Base-by-base conservation (phyloP, 2,888 invertebrate genomes). In the Drosophila nr. medialis region DNA sequence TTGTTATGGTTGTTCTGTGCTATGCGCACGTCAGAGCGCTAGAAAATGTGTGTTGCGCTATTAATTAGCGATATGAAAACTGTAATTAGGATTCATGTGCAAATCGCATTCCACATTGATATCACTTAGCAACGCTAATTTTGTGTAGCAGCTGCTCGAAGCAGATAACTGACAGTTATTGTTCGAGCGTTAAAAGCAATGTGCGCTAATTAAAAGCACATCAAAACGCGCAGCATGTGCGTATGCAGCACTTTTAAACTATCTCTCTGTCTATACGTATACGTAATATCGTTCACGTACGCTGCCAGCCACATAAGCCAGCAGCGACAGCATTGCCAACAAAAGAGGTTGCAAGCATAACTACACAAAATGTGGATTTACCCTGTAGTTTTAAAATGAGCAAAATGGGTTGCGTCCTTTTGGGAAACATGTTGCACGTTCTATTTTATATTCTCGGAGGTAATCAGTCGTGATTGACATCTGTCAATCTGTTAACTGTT, bases 31-130 rank as follows among this genome's bases (percentile, higher is more conserved):
- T 38, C 18, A 18, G 7, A 18, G 29, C 11, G 30, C 36, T 34
- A 18, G 24, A 50, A 32, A 32, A 38, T 50, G 50, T 45, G 45
- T 61, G 63, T 24, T 48, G 21, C 15, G 34, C 53, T 50, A 54
- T 49, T 58, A 65, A 58, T 75, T 72, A 67, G 71, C 56, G 75
- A 70, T 81, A 76, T 72, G 65, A 49, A 69, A 80, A 72, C 71
- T 75, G 63, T 62, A 81, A 81, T 83, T 81, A 61, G 51, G 54
- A 54, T 58, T 72, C 58, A 59, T 79, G 48, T 42, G 79, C 38
- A 63, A 68, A 72, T 55, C 45, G 24, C 59, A 66, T n/a, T 69
- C 30, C 61, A 64, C 63, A 73, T 73, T 51, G 49, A 11, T 49
- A 58, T 38, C 27, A 29, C 21, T 54, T 48, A 64, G 61, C 29